phyloP scores from a whole-genome alignment of 2,888 invertebrate genomes.

The Volucella inanis region DNA sequence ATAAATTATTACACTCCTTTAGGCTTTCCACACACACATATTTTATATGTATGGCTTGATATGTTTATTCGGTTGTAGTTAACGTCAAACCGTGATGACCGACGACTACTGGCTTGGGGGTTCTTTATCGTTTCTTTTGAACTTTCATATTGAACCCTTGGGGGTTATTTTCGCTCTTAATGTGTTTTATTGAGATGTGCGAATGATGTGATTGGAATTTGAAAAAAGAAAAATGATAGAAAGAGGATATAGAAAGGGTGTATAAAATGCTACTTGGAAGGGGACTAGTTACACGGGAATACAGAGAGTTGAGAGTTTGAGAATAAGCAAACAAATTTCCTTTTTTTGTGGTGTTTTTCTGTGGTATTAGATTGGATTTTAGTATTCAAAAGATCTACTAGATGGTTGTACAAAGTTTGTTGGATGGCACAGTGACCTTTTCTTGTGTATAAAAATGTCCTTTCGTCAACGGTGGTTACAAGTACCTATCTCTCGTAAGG shows the following conservation, averaged over 20 bases:
- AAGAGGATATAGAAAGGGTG: background rate
- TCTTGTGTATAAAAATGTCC: too few relatives aligned
- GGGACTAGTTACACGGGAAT: constrained; percentile 21
- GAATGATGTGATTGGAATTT: constrained; percentile 63
- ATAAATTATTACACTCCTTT: constrained; percentile 32
- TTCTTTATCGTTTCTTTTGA: constrained; percentile 43
- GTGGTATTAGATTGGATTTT: background rate
- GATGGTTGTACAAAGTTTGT: too few relatives aligned
- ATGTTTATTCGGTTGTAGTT: too few relatives aligned
- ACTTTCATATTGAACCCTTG: constrained; percentile 60
- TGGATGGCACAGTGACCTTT: too few relatives aligned
- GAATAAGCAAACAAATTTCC: too few relatives aligned
- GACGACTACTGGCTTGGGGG: constrained; percentile 9
- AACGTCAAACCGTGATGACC: constrained; percentile 31
- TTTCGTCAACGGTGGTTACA: too few relatives aligned
- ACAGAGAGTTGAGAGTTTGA: background rate
- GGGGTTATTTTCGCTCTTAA: constrained; percentile 42
- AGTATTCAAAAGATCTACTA: too few relatives aligned
- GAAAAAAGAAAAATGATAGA: constrained; percentile 6
- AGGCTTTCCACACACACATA: too few relatives aligned
- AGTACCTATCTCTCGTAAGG: too few relatives aligned
- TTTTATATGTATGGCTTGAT: too few relatives aligned
- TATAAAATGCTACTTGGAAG: constrained; percentile 19
- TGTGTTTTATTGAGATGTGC: constrained; percentile 65
- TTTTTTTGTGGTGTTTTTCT: too few relatives aligned